Percentiles rank a stretch among this genome's conserved stretches.
These are phyloP conservation scores for Phymanthus crucifer DNA, from an alignment of 92 coral and sea anemone genomes.

Conservation along the genomic window DNA sequence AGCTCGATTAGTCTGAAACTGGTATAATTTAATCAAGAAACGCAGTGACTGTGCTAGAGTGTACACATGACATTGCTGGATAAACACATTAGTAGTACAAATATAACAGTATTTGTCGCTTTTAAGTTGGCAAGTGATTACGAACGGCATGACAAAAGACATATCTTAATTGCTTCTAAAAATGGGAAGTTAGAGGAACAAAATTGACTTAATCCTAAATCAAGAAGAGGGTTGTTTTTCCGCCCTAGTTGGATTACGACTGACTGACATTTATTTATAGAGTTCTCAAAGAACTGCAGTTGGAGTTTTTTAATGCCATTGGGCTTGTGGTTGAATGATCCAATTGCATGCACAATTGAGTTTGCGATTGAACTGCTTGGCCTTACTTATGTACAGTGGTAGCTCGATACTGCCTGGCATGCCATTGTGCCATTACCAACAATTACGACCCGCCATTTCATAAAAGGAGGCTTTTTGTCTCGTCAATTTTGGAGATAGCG, in stretches of 20 bases:
- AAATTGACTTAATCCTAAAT: no score
- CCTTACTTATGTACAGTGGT: neutral
- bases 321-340: neutral
- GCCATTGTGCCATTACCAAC: neutral
- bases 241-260: neutral
- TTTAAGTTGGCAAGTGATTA: no score
- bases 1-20: no score
- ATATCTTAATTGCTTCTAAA: no score
- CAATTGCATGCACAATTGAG: neutral
- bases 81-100: no score
- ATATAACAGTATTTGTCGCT: no score
- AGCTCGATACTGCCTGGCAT: neutral
- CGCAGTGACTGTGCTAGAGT: no score
- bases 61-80: no score
- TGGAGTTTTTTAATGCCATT: neutral
- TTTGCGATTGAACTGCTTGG: neutral
- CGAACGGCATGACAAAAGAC: no score
- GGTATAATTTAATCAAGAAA: no score
- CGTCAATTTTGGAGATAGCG: neutral
- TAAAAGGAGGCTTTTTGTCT: neutral
- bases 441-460: neutral
- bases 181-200: no score
- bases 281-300: neutral
- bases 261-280: neutral
- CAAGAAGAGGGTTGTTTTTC: neutral